Evolutionary conservation across 2,797 vertebrate species (phyloP).

Genomic region (Sebastes minor): DNA sequence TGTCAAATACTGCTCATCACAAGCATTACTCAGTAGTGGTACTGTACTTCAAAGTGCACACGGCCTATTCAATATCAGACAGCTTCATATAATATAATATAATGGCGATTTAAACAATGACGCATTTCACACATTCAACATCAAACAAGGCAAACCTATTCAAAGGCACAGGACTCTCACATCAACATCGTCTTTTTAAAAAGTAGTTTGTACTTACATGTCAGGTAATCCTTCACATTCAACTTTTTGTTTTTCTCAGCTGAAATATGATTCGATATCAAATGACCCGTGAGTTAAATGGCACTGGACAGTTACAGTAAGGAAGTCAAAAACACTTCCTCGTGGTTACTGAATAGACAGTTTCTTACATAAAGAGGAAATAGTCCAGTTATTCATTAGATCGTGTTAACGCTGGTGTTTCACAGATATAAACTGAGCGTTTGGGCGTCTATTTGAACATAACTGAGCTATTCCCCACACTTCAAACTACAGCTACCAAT

Average conservation of each 20-base stretch:
- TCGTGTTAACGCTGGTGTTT: conserved; percentile 36
- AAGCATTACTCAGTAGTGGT: conserved; percentile 92
- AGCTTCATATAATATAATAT: conserved; percentile 85
- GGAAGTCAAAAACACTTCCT: conserved; percentile 56
- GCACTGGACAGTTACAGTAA: conserved; percentile 77
- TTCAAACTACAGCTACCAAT: conserved; percentile 1
- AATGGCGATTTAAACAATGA: conserved; percentile 86
- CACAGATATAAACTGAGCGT: conserved; percentile 26
- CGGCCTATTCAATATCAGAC: conserved; percentile 87
- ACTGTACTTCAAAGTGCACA: conserved; percentile 88
- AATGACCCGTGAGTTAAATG: conserved; percentile 81
- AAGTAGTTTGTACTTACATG: conserved; percentile 63
- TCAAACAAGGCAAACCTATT: conserved; percentile 92
- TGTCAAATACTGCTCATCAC: conserved; percentile 85
- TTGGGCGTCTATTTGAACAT: conserved; percentile 2
- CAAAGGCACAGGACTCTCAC: conserved; percentile 95
- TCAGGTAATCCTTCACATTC: conserved; percentile 64
- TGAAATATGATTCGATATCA: conserved; percentile 69
- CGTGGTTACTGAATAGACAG: conserved; percentile 15
- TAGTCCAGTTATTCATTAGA: conserved; percentile 31
- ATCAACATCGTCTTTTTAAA: conserved; percentile 81
- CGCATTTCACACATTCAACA: conserved; percentile 94
- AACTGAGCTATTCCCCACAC: conserved; percentile 32
- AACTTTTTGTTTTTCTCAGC: conserved; percentile 83
- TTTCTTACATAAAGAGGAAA: conserved; percentile 28